Percentiles rank a stretch among this genome's conserved stretches.
phyloP scores from a whole-genome alignment of 2,888 invertebrate genomes.

The Alcis repandata region DNA sequence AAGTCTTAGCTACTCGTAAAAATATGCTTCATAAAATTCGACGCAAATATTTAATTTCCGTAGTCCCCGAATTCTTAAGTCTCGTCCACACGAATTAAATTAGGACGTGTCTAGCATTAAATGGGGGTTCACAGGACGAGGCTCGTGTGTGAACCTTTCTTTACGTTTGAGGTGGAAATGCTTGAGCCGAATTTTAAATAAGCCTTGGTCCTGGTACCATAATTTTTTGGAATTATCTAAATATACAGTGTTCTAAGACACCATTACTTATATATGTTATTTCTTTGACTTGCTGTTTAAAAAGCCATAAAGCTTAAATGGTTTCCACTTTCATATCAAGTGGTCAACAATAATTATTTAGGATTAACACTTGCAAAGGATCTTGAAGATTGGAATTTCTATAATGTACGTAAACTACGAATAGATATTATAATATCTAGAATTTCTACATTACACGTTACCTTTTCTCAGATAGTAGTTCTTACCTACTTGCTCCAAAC shows the following conservation, averaged over 20 bases:
- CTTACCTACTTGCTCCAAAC: neutral
- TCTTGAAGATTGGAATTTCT: too few species aligned
- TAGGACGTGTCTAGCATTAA: slow-evolving; percentile 41
- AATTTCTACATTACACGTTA: neutral
- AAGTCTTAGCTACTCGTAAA: neutral
- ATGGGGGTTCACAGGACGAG: slow-evolving; percentile 29
- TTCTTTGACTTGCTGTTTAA: too few species aligned
- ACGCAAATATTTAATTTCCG: slow-evolving; percentile 20
- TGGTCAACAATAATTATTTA: too few species aligned
- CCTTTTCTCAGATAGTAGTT: neutral
- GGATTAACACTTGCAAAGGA: too few species aligned
- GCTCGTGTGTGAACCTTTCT: slow-evolving; percentile 30
- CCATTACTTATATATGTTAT: too few species aligned
- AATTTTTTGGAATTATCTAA: too few species aligned
- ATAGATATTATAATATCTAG: too few species aligned
- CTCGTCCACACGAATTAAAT: slow-evolving; percentile 42
- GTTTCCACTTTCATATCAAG: too few species aligned
- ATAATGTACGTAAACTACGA: too few species aligned
- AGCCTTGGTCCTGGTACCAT: neutral
- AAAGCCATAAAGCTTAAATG: too few species aligned
- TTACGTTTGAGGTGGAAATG: slow-evolving; percentile 25
- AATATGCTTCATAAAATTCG: slow-evolving; percentile 3
- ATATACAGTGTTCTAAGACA: too few species aligned
- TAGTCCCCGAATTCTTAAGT: slow-evolving; percentile 32
- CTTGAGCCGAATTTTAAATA: slow-evolving; percentile 27